Percentiles rank a stretch among this genome's conserved stretches.
Evolutionary conservation across 2,113 vertebrate species (phyloP).

Genomic region (Ciconia boyciana): DNA sequence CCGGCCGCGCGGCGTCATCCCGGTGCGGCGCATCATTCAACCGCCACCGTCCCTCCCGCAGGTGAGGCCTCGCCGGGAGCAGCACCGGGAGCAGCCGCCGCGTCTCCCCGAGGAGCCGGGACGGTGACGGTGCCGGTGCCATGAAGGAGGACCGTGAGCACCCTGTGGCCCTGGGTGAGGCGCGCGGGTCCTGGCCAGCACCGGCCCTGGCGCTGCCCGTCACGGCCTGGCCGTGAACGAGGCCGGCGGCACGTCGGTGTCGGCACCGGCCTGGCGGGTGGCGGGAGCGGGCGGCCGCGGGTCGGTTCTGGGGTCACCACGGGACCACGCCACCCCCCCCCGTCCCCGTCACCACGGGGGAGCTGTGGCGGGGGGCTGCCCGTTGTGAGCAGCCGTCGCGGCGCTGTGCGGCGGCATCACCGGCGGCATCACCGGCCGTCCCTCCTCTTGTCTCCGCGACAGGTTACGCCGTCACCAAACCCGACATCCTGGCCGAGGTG

Average conservation of each 20-base stretch:
- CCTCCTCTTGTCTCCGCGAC: not conserved
- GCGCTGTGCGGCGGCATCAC: not conserved
- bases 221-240: not conserved
- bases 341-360: not conserved
- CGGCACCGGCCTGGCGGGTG: not conserved
- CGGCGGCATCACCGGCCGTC: not conserved
- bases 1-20: not conserved
- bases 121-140: not conserved
- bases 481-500: slow-evolving; percentile 47
- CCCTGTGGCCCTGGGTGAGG: not conserved
- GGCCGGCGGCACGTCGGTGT: not conserved
- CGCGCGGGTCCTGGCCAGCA: not conserved
- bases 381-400: no score
- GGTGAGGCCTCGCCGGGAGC: not conserved
- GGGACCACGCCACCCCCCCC: no score
- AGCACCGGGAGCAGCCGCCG: not conserved
- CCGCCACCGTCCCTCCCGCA: not conserved
- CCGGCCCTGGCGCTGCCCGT: not conserved
- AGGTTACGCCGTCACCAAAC: slow-evolving; percentile 22
- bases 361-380: not conserved
- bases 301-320: not conserved
- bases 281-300: not conserved
- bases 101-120: not conserved
- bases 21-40: accelerated
- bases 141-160: slow-evolving; percentile 24